These are phyloP conservation scores for Nymphalis c-album DNA, from an alignment of 2,888 invertebrate species.

Conservation along the genomic window DNA sequence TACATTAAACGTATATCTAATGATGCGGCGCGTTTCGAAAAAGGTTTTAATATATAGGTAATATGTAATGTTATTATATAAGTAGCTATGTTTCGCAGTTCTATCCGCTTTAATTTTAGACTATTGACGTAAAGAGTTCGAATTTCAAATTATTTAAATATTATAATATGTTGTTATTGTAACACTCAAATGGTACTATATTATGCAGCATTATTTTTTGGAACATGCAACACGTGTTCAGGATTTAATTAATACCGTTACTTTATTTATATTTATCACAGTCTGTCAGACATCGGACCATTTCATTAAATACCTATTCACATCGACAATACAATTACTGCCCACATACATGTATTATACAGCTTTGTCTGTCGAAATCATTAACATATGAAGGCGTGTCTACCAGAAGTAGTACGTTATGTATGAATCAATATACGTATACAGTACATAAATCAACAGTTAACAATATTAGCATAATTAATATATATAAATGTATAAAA, in stretches of 20 bases:
- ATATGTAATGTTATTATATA: too few species aligned
- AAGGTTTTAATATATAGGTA: too few species aligned
- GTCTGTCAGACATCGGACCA: conserved; percentile 17
- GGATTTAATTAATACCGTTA: conserved; percentile 22
- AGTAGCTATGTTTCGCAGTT: too few species aligned
- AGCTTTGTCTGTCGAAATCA: conserved; percentile 38
- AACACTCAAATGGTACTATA: not conserved
- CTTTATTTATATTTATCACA: conserved; percentile 28
- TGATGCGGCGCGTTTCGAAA: too few species aligned
- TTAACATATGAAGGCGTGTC: conserved; percentile 50
- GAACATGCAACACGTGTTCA: not conserved
- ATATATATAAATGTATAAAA: too few species aligned
- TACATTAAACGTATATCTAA: too few species aligned
- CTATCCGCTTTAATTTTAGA: too few species aligned
- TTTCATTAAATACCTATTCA: conserved; percentile 26
- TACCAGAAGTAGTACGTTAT: conserved; percentile 26
- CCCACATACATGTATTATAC: conserved; percentile 37
- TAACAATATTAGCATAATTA: too few species aligned
- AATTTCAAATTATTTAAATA: too few species aligned
- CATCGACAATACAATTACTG: conserved; percentile 36
- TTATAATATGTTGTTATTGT: too few species aligned
- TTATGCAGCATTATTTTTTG: not conserved
- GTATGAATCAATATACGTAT: conserved; percentile 22
- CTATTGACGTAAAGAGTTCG: too few species aligned
- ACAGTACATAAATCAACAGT: not conserved